Conservation (phyloP, 1,140 invertebrate species). For the Atta cephalotes region DNA sequence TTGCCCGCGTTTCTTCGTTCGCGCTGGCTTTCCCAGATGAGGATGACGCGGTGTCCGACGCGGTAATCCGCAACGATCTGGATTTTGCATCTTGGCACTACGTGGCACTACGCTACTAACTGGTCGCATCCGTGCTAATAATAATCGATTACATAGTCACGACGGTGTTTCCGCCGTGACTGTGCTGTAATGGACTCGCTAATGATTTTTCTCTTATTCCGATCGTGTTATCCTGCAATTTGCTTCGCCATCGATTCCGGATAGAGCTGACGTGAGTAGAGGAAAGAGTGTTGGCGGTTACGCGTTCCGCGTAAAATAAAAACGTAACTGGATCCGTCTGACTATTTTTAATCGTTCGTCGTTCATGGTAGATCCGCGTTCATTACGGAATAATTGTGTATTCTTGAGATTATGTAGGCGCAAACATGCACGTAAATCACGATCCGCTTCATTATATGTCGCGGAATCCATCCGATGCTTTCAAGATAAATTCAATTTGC, state of each 20-base stretch:
- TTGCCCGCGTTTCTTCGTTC: slow-evolving; percentile 57
- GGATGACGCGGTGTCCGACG: slow-evolving; percentile 27
- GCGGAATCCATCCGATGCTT: slow-evolving; percentile 36
- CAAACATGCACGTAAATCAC: slow-evolving; percentile 12
- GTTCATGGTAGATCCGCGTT: slow-evolving; percentile 39
- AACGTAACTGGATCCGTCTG: slow-evolving; percentile 69
- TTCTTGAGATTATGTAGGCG: slow-evolving; percentile 37
- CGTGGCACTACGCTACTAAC: slow-evolving; percentile 53
- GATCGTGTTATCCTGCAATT: slow-evolving; percentile 17
- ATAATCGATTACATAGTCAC: slow-evolving; percentile 59
- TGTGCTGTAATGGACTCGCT: slow-evolving; percentile 2
- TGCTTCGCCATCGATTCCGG: slow-evolving; percentile 3
- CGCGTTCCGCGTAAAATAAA: slow-evolving; percentile 67
- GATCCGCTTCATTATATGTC: slow-evolving; percentile 51
- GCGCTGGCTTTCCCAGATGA: slow-evolving; percentile 56
- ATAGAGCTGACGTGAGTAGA: slow-evolving; percentile 6
- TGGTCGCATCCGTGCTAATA: slow-evolving; percentile 48
- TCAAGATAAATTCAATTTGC: slow-evolving; percentile 45
- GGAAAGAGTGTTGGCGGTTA: slow-evolving; percentile 15
- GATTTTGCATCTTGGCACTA: slow-evolving; percentile 65
- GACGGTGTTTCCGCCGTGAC: slow-evolving; percentile 32
- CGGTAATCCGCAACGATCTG: slow-evolving; percentile 55
- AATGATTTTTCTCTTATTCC: slow-evolving; percentile 48
- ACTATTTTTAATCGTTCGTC: slow-evolving; percentile 63
- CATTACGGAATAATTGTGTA: slow-evolving; percentile 38